Conservation (phyloP, 2,113 vertebrate genomes). For the Theropithecus gelada region DNA sequence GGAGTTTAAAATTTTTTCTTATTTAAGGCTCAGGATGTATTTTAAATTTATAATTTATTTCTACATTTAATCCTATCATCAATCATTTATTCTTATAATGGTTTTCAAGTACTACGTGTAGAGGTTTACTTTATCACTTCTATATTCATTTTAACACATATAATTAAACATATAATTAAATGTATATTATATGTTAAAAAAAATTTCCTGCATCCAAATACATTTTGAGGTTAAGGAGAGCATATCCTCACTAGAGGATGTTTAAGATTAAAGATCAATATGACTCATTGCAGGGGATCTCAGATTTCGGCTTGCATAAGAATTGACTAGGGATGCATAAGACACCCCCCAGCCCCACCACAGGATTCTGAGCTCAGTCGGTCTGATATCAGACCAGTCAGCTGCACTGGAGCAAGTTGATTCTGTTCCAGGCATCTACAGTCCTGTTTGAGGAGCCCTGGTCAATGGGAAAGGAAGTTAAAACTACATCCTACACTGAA, state of each 20-base stretch:
- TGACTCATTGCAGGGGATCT: not conserved
- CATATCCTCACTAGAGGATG: not conserved
- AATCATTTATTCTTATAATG: not conserved
- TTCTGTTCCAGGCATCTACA: not conserved
- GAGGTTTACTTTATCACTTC: not conserved
- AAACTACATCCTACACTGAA: not conserved
- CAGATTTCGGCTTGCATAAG: not conserved
- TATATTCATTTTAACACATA: not conserved
- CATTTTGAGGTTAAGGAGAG: slow-evolving; percentile 9
- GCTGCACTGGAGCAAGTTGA: not conserved
- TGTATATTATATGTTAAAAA: not conserved
- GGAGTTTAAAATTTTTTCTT: not conserved
- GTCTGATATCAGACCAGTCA: not conserved
- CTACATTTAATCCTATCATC: not conserved
- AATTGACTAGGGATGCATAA: not conserved
- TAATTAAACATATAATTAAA: not conserved
- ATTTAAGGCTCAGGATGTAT: not conserved
- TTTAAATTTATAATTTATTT: slow-evolving; percentile 42
- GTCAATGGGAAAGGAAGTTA: slow-evolving; percentile 7
- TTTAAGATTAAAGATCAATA: not conserved
- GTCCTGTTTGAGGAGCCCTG: not conserved
- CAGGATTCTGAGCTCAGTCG: not conserved
- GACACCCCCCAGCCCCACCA: not conserved
- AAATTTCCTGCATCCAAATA: not conserved
- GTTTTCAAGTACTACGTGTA: not conserved